Evolutionary conservation across 2,888 invertebrate genomes (phyloP).

Genomic region (Acanthosepion lycidas): DNA sequence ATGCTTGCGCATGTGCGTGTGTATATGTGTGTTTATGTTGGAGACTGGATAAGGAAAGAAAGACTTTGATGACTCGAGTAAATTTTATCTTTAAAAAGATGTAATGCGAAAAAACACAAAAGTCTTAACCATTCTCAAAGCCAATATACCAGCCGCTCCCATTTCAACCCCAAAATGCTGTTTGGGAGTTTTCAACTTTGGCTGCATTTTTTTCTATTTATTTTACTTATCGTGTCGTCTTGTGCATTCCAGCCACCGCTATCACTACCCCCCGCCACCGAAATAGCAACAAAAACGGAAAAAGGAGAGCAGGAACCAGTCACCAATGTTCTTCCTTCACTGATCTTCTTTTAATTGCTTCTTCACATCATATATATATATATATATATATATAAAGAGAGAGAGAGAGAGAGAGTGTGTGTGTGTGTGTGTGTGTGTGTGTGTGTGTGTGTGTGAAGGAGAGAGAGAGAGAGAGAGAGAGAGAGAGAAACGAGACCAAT

Average conservation of each 20-base stretch:
- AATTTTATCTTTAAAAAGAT: not conserved
- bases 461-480: too few species aligned
- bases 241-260: too few species aligned
- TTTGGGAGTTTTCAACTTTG: not conserved
- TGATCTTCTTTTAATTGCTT: not conserved
- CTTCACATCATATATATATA: not conserved
- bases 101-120: not conserved
- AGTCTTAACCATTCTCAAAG: not conserved
- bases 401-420: too few species aligned
- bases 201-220: too few species aligned
- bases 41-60: not conserved
- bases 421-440: too few species aligned
- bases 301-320: not conserved
- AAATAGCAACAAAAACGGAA: too few species aligned
- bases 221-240: too few species aligned
- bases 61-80: slow-evolving; percentile 1
- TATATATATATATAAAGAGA: too few species aligned
- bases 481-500: too few species aligned
- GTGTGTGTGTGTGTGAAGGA: too few species aligned
- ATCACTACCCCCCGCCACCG: too few species aligned
- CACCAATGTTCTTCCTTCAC: not conserved
- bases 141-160: not conserved
- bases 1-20: too few species aligned
- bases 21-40: not conserved
- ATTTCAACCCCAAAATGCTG: not conserved